Percentiles rank a stretch among this genome's conserved stretches.
These are phyloP conservation scores for human DNA, from an alignment of 2,113 vertebrate genomes.

Conservation along the genomic window GRCh38 chr6:40258001-40258500, in stretches of 20 bases:
- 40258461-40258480: background rate
- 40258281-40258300: background rate
- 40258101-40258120: background rate
- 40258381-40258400: background rate
- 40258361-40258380: background rate
- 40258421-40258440: background rate
- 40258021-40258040: background rate
- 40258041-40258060: background rate
- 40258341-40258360: background rate
- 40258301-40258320: background rate
- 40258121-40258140: background rate
- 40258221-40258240: background rate
- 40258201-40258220: background rate
- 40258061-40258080: too few species aligned
- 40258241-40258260: background rate
- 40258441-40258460: background rate
- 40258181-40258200: fast-evolving
- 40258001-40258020: background rate
- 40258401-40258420: background rate
- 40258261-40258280: background rate
- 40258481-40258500: background rate
- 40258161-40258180: background rate
- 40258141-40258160: background rate
- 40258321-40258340: background rate
- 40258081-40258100: background rate